These are phyloP conservation scores for Cactoblastis cactorum DNA, from an alignment of 2,888 invertebrate genomes.

Conservation along the genomic window DNA sequence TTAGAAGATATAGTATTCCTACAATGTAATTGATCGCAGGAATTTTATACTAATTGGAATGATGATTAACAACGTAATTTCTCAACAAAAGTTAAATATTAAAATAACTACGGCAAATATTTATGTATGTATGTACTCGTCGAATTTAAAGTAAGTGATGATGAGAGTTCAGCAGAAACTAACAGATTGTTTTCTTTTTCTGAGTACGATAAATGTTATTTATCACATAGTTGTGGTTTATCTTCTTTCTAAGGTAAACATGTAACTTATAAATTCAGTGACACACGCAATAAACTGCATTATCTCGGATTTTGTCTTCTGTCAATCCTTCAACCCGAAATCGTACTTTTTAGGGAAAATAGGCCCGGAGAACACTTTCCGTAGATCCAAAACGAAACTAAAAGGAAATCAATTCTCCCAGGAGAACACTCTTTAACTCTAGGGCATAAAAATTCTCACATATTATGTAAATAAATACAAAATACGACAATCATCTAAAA, in stretches of 20 bases:
- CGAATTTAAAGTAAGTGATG: too few species aligned
- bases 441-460: not conserved
- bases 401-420: not conserved
- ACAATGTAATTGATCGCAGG: too few species aligned
- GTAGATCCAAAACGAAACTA: conserved; percentile 6
- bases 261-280: not conserved
- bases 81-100: too few species aligned
- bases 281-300: not conserved
- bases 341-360: not conserved
- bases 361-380: not conserved
- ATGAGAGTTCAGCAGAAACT: too few species aligned
- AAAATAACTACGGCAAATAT: too few species aligned
- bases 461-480: not conserved
- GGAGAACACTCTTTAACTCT: not conserved
- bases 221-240: too few species aligned
- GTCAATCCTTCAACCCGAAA: not conserved
- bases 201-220: not conserved
- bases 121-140: too few species aligned
- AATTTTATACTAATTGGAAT: too few species aligned
- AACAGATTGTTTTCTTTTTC: not conserved
- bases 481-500: too few species aligned
- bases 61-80: too few species aligned
- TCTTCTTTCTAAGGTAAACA: too few species aligned
- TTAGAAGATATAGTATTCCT: not conserved
- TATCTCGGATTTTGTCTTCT: not conserved